Conservation (phyloP, 2,888 invertebrate species). For the Sinotaia quadrata region DNA sequence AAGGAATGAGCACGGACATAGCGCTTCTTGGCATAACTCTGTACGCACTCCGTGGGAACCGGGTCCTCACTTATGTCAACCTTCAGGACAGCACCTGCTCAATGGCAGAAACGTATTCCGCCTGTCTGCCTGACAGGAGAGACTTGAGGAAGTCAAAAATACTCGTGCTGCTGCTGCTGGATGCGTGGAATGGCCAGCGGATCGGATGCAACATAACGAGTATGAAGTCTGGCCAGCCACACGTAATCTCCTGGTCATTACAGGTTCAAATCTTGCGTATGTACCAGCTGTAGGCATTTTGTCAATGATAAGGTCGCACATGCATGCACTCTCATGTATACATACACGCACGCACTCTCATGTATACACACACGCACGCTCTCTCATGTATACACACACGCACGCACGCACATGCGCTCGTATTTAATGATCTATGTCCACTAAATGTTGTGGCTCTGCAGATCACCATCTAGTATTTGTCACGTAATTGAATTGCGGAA, state of each 20-base stretch:
- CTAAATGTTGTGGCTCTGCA: too few relatives aligned
- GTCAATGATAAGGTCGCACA: neutral
- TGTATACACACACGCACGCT: too few relatives aligned
- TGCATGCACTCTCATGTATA: too few relatives aligned
- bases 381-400: too few relatives aligned
- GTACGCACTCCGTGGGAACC: neutral
- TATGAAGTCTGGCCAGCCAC: neutral
- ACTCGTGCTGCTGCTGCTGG: neutral
- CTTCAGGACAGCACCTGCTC: neutral
- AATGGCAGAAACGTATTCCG: neutral
- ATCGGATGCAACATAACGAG: neutral
- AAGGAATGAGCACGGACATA: neutral
- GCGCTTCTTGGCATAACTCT: neutral
- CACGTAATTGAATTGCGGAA: too few relatives aligned
- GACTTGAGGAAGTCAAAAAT: too few relatives aligned
- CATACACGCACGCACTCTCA: too few relatives aligned
- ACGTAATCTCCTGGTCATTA: neutral
- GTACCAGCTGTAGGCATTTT: too few relatives aligned
- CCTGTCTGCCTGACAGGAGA: neutral
- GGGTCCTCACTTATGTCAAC: neutral
- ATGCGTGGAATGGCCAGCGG: neutral
- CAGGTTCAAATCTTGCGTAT: too few relatives aligned
- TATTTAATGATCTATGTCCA: too few relatives aligned
- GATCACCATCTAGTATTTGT: too few relatives aligned
- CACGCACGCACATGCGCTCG: too few relatives aligned